Base-by-base conservation (phyloP, 1,140 invertebrate species). In the Cheumatopsyche charites region DNA sequence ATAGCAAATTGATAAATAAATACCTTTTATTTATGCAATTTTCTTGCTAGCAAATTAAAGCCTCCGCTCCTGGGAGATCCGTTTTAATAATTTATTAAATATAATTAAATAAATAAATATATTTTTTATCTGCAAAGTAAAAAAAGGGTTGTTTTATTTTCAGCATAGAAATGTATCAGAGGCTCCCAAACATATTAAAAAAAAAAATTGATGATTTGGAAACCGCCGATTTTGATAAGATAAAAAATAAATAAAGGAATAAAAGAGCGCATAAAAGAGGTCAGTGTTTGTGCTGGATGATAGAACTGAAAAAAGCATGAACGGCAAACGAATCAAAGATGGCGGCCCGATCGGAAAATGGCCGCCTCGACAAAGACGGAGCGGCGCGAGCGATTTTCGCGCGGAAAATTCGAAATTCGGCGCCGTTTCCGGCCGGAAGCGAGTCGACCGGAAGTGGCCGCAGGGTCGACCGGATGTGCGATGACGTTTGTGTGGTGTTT, bases 11-110 rank as follows among this genome's bases (percentile, higher is more conserved):
- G 15, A 66, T 36, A 68, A 68, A 68, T 55, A 55, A 68, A 68
- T 55, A 55, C 47, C 66, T 55, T 68, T 68, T 63, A 55, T 55
- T 68, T 68, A 68, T 68, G 66, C 42, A 17, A 55, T 55, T 55
- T 52, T 42, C 47, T 68, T 52, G 47, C 45, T 17, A 68, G 45
- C 47, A 55, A 55, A 55, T 55, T 55, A 68, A 68, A 68, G 49
- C 66, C 49, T 68, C 66, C 43, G 43, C 43, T 13, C 43, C 49
- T 68, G 47, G 45, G 66, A 41, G 47, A 45, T 55, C 55, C 55
- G 7, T 55, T 45, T 55, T 68, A 55, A 2, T 36, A 26, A 36
- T 36, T 36, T 63, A 61, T 11, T 42, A 17, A 41, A 63, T 41
- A 23, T 29, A 63, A 63, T 26, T 63, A 68, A 68, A 68, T 68